These are phyloP conservation scores for Apeltes quadracus DNA, from an alignment of 2,113 vertebrate species.

Conservation along the genomic window DNA sequence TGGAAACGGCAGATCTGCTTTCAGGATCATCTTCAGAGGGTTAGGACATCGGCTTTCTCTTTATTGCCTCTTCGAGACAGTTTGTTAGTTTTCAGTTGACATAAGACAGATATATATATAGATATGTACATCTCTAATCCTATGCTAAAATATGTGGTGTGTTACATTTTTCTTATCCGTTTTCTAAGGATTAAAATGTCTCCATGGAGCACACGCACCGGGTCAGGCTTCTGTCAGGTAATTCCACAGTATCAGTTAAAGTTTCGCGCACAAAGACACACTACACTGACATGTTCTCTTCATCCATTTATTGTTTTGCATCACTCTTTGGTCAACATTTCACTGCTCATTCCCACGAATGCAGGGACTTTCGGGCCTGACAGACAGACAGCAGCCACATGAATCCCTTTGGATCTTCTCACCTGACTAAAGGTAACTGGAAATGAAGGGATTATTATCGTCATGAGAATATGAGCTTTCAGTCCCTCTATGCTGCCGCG, in stretches of 20 bases:
- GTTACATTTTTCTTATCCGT: too few relatives aligned
- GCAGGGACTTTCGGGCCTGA: background rate
- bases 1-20: slow-evolving; percentile 69
- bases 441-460: slow-evolving; percentile 34
- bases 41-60: slow-evolving; percentile 29
- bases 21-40: slow-evolving; percentile 72
- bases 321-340: background rate
- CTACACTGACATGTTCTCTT: background rate
- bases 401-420: slow-evolving; percentile 5
- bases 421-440: background rate
- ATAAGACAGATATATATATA: background rate
- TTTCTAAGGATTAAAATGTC: slow-evolving; percentile 5
- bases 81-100: background rate
- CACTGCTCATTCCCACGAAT: too few relatives aligned
- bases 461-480: slow-evolving; percentile 16
- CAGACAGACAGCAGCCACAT: slow-evolving; percentile 16
- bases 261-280: slow-evolving; percentile 4
- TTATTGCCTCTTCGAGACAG: background rate
- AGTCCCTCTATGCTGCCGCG: slow-evolving; percentile 11
- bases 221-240: background rate
- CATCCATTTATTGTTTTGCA: background rate
- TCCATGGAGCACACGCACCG: background rate
- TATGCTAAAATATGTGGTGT: background rate
- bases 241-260: background rate
- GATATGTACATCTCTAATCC: background rate